phyloP scores from a whole-genome alignment of 2,888 invertebrate genomes.

The Pandemis heparana region DNA sequence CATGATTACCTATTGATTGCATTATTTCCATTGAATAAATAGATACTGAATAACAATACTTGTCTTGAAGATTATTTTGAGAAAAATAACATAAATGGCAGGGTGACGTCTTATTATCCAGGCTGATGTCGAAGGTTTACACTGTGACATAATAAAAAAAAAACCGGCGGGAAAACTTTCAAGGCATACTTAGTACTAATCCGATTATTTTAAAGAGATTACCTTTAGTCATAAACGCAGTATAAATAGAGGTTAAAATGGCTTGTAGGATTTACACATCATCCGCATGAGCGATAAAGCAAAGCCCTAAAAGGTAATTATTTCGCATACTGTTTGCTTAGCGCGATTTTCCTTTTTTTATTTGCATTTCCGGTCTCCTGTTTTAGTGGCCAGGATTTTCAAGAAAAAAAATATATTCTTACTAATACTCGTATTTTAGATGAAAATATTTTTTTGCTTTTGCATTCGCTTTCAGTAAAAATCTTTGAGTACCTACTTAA shows the following conservation, averaged over 20 bases:
- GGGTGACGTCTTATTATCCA: not conserved
- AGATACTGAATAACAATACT: not conserved
- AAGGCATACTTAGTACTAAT: constrained; percentile 32
- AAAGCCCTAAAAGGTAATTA: constrained; percentile 23
- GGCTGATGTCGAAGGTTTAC: not conserved
- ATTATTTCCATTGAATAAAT: too few relatives aligned
- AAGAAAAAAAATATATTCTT: too few relatives aligned
- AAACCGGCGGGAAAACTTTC: constrained; percentile 5
- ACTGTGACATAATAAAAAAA: not conserved
- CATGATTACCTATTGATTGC: not conserved
- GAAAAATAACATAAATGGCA: not conserved
- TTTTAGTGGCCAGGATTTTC: not conserved
- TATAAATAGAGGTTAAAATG: constrained; percentile 2
- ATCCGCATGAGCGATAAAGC: constrained; percentile 14
- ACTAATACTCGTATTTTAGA: too few relatives aligned
- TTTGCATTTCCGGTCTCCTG: constrained; percentile 11
- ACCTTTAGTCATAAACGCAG: not conserved
- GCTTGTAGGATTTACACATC: not conserved
- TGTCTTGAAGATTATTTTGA: not conserved
- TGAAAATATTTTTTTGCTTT: too few relatives aligned
- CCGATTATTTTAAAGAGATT: constrained; percentile 22
- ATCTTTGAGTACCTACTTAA: too few relatives aligned
- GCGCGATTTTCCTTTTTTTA: constrained; percentile 11
- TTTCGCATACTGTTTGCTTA: constrained; percentile 11
- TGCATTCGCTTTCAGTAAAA: too few relatives aligned